Evolutionary conservation across 1,140 invertebrate species (phyloP), one percentile per base, ranked within the genome.

Genomic region (Vanessa atalanta): DNA sequence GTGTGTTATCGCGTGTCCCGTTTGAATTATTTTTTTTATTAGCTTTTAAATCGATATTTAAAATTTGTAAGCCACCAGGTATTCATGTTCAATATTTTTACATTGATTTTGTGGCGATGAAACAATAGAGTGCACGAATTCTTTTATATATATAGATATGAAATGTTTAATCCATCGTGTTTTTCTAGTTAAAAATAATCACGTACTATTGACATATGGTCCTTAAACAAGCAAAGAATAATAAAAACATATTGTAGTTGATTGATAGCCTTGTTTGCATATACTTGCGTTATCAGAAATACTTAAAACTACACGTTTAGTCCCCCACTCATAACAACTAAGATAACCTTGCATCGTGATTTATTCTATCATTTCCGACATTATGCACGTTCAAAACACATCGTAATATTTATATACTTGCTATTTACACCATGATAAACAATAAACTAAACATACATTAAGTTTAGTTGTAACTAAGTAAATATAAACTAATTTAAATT

Each of bases 291-390:
- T 67, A 67, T 67, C 65, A 67, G 65, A 20, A 55, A 37, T 4
- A 31, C 20, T 66, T 1, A 16, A 66, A 12, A 16, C 26, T 20
- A 20, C 57, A 13, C 7, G 53, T 55, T 61, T 37, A 5, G 31
- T 61, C 37, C 26, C 26, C 14, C 65, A 51, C 65, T 57, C 51
- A 69, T 16, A 69, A 26, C 31, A 69, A 26, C 67, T 48, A 15
- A 69, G 72, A 74, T 66, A 74, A 72, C 74, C 74, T 76, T 76
- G 74, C 51, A 47, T 47, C 43, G 60, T 68, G 69, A 76, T 31
- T 72, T 50, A 23, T 69, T 31, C 57, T 61, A 66, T 71, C 48
- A 72, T 68, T 76, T 71, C 69, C 74, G 64, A 72, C 65, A 60
- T 16, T 26, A 55, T 68, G 37, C 37, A 26, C 8, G 47, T 6